Evolutionary conservation across 2,797 vertebrate genomes (phyloP).

Genomic region (Bovichtus diacanthus): DNA sequence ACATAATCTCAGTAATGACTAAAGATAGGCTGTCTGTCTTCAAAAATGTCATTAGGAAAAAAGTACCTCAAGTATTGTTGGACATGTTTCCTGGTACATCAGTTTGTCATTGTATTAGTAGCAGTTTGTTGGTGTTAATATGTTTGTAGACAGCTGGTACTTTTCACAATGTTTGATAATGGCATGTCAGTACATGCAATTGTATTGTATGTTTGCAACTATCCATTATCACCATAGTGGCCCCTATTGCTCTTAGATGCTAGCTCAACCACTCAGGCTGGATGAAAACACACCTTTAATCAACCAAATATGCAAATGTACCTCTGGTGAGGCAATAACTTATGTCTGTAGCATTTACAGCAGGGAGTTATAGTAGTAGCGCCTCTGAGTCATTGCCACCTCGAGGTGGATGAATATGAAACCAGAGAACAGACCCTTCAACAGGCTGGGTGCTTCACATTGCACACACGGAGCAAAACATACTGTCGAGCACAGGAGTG

Average conservation of each 20-base stretch:
- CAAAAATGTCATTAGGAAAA: background rate
- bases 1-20: slow-evolving; percentile 9
- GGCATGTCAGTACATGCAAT: background rate
- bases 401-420: background rate
- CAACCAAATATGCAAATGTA: background rate
- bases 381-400: background rate
- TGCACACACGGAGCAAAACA: slow-evolving; percentile 18
- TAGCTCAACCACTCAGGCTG: background rate
- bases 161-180: background rate
- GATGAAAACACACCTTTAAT: background rate
- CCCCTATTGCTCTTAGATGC: too few species aligned
- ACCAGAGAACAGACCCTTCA: background rate
- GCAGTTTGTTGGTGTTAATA: background rate
- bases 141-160: background rate
- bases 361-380: background rate
- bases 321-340: background rate
- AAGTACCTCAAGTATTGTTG: background rate
- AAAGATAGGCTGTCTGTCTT: background rate
- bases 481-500: slow-evolving; percentile 32
- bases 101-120: background rate
- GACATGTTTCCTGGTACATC: background rate
- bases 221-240: background rate
- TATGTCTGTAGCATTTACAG: background rate
- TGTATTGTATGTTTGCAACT: background rate
- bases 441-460: background rate